Evolutionary conservation across 2,113 vertebrate genomes (phyloP).

Genomic region (Saccopteryx bilineata): DNA sequence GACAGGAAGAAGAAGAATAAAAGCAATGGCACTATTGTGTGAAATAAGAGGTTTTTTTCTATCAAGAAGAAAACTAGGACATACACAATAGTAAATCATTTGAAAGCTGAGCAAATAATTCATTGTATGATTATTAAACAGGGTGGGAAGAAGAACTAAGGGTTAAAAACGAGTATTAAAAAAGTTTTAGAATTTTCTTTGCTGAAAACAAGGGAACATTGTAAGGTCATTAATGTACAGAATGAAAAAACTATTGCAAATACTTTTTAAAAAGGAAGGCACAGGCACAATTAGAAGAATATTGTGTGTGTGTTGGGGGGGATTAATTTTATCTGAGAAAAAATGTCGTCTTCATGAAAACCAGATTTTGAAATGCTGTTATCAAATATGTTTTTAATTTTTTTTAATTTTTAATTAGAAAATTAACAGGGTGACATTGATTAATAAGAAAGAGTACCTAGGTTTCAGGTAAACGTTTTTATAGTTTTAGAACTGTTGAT

Average conservation of each 20-base stretch:
- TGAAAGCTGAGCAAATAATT: conserved; percentile 51
- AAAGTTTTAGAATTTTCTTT: not conserved
- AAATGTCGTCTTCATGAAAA: conserved; percentile 40
- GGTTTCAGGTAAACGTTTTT: no score
- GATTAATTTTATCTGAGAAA: not conserved
- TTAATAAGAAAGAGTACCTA: no score
- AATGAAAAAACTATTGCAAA: conserved; percentile 39
- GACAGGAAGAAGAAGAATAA: conserved; percentile 68
- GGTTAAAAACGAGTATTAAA: not conserved
- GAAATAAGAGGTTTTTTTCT: conserved; percentile 66
- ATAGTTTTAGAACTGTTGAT: no score
- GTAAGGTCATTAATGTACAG: conserved; percentile 2
- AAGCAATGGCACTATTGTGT: conserved; percentile 72
- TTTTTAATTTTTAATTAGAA: no score
- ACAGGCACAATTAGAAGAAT: not conserved
- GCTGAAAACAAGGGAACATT: not conserved
- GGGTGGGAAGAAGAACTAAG: not conserved
- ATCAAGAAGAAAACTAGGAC: conserved; percentile 53
- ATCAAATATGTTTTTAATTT: not conserved
- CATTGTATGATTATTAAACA: conserved; percentile 20
- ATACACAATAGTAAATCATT: conserved; percentile 15
- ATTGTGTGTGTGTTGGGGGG: not conserved
- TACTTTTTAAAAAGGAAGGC: not conserved
- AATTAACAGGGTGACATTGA: no score
- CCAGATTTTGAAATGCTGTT: conserved; percentile 35